Percentiles rank a stretch among this genome's conserved stretches.
Evolutionary conservation across 2,797 vertebrate genomes (phyloP).

Genomic region (Onychomys arenicola): DNA sequence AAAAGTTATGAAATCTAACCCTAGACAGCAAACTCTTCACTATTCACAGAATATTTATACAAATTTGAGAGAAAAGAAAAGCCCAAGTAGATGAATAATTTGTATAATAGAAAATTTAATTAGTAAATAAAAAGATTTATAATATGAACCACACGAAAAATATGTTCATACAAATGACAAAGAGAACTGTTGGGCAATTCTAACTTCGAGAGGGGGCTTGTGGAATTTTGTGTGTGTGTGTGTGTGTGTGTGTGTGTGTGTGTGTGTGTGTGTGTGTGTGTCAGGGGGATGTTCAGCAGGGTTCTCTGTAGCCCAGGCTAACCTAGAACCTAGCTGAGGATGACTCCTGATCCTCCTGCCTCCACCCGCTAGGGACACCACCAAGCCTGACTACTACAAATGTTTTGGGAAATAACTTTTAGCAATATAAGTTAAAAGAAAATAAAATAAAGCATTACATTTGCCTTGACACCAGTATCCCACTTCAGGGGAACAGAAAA

Average conservation of each 20-base stretch:
- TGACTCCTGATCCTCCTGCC: not conserved
- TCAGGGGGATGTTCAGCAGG: not conserved
- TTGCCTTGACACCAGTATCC: not conserved
- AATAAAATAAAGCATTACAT: not conserved
- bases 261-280: not conserved
- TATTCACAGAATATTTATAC: not conserved
- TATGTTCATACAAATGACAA: not conserved
- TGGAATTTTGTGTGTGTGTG: not conserved
- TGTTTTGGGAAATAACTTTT: conserved; percentile 35
- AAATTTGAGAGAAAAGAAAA: conserved; percentile 29
- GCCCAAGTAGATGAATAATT: not conserved
- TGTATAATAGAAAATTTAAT: not conserved
- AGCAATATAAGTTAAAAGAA: not conserved
- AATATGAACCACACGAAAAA: not conserved
- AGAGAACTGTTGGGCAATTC: not conserved
- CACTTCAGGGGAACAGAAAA: conserved; percentile 4
- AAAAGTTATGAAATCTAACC: conserved; percentile 9
- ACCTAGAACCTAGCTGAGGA: not conserved
- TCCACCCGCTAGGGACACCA: not conserved
- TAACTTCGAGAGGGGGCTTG: not conserved
- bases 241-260: not conserved
- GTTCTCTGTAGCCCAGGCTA: not conserved
- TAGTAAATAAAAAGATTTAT: conserved; percentile 31
- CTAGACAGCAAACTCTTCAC: not conserved
- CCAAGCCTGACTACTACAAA: not conserved